Evolutionary conservation across 1,140 invertebrate genomes (phyloP).

Genomic region (Diachasma alloeum): DNA sequence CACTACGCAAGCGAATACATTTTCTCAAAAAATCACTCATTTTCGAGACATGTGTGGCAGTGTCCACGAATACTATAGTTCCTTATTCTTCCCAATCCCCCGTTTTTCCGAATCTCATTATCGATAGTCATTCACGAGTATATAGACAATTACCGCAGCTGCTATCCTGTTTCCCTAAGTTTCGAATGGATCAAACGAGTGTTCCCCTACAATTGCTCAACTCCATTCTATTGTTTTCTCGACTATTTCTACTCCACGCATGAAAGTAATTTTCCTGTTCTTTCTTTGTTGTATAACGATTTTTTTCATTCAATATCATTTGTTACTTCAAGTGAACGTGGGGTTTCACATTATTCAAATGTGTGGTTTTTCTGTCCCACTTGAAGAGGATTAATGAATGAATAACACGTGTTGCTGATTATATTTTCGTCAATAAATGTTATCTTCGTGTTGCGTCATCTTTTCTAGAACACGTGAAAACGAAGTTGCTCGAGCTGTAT

Average conservation of each 20-base stretch:
- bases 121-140: not conserved
- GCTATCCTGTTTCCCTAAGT: not conserved
- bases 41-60: not conserved
- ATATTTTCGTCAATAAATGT: not conserved
- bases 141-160: not conserved
- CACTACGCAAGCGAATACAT: too few species aligned
- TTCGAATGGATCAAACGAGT: not conserved
- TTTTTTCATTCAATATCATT: not conserved
- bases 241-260: not conserved
- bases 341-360: not conserved
- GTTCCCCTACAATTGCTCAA: not conserved
- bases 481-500: not conserved
- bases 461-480: not conserved
- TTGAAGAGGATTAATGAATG: slow-evolving; percentile 1
- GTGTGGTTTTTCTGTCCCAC: not conserved
- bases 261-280: not conserved
- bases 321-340: not conserved
- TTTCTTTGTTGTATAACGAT: not conserved
- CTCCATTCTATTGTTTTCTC: slow-evolving; percentile 1
- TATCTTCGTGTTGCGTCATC: not conserved
- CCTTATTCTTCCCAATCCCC: not conserved
- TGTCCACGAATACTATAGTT: not conserved
- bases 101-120: not conserved
- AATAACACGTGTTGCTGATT: slow-evolving; percentile 4
- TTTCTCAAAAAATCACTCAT: too few species aligned